Evolutionary conservation across 2,888 invertebrate genomes (phyloP).

Genomic region (Invenusta paracnida): DNA sequence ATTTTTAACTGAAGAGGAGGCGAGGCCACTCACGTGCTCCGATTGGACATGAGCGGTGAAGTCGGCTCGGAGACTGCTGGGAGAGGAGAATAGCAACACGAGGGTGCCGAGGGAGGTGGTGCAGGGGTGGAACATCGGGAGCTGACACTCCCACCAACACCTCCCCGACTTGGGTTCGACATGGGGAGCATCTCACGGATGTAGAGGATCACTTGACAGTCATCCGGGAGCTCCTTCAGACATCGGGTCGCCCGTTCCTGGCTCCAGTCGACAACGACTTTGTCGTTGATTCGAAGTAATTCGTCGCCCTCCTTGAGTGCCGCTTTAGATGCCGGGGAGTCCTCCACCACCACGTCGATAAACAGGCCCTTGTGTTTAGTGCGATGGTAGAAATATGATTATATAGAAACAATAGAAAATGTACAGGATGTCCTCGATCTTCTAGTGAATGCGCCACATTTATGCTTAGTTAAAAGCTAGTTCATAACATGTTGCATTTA

Average conservation of each 20-base stretch:
- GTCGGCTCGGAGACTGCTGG: background rate
- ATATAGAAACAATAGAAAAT: no score
- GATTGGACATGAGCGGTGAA: background rate
- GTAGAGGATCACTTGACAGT: slow-evolving; percentile 28
- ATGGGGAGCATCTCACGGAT: slow-evolving; percentile 40
- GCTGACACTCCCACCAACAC: background rate
- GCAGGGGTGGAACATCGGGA: background rate
- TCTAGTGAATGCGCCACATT: no score
- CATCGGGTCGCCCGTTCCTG: slow-evolving; percentile 39
- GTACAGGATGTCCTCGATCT: no score
- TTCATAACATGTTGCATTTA: no score
- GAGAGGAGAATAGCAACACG: background rate
- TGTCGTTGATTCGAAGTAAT: slow-evolving; percentile 34
- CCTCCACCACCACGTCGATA: slow-evolving; percentile 37
- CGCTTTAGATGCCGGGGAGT: slow-evolving; percentile 37
- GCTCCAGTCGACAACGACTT: slow-evolving; percentile 39
- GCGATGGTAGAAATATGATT: no score
- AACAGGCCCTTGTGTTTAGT: slow-evolving; percentile 38
- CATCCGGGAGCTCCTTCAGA: slow-evolving; percentile 38
- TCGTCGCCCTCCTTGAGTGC: slow-evolving; percentile 42
- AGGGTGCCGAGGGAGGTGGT: background rate
- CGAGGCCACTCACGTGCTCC: slow-evolving; percentile 3
- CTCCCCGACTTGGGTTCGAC: background rate
- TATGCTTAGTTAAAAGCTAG: background rate
- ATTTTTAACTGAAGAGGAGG: no score